Evolutionary conservation across 2,888 invertebrate species (phyloP).

Genomic region (Tipula confusa): DNA sequence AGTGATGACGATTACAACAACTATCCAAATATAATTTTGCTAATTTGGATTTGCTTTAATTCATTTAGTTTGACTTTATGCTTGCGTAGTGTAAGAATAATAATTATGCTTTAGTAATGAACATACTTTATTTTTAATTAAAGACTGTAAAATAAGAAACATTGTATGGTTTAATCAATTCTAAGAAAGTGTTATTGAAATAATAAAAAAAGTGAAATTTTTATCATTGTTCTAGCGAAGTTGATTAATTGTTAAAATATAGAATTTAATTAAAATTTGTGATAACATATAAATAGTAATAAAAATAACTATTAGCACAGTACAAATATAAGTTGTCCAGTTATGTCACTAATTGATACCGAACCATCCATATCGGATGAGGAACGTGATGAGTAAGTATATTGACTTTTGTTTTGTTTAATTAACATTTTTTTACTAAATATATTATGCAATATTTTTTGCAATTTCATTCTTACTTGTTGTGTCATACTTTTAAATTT

Average conservation of each 20-base stretch:
- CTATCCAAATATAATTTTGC: background rate
- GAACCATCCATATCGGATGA: constrained; percentile 59
- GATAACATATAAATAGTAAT: background rate
- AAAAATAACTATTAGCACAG: background rate
- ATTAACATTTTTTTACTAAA: no score
- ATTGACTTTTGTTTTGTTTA: background rate
- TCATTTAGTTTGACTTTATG: background rate
- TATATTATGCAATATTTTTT: no score
- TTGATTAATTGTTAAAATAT: constrained; percentile 21
- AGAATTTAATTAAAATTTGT: background rate
- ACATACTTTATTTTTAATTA: background rate
- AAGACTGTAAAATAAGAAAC: background rate
- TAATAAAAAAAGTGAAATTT: background rate
- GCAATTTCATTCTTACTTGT: no score
- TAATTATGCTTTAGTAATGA: background rate
- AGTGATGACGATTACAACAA: background rate
- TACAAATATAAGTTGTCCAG: background rate
- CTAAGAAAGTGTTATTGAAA: background rate
- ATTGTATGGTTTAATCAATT: background rate
- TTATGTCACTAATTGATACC: background rate
- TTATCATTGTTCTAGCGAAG: background rate
- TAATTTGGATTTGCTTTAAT: background rate
- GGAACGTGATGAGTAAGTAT: constrained; percentile 66
- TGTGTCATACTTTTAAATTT: no score
- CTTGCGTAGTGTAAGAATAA: background rate